Evolutionary conservation across 2,888 invertebrate genomes (phyloP), one percentile per base, ranked within the genome.

Genomic region (Aquatica leii): DNA sequence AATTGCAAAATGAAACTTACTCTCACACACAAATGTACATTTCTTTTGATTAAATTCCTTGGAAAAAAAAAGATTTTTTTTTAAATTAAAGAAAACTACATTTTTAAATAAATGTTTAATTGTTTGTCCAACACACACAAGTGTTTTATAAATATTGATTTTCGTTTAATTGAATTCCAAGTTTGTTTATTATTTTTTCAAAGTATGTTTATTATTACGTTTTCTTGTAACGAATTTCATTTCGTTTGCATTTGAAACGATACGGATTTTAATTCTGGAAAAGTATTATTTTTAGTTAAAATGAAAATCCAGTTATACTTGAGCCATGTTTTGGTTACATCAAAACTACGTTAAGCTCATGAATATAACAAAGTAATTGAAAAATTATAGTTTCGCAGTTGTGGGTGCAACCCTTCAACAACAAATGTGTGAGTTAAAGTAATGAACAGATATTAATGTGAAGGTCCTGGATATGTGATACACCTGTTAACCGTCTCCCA

Each of bases 401-500:
- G 50, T 50, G 54, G 48, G 54, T 55, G 60, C 60, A 60, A 60
- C 60, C 60, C 67, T 59, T 65, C 61, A 57, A 59, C 59, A 51
- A 55, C 65, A 60, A 59, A 67, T 63, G 60, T 63, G 68, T 54
- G 55, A 68, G 60, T 58, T 55, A 54, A 61, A 61, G 61, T 61
- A 62, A 68, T 65, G 65, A 68, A 68, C 63, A 62, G 59, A 63
- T 65, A 68, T 68, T 68, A 62, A 68, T 61, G 68, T 48, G 50
- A 34, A 55, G 56, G 51, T 17, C 46, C 57, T 31, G 64, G 76
- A 78, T 81, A 81, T 79, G 81, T 81, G 75, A 80, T 81, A 78
- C 80, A 81, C 81, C 81, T 81, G 81, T 81, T 81, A 81, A 80
- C 77, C 76, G 71, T 70, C 73, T 81, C 81, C 80, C 79, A 66